A percentile compares a stretch with the other conserved stretches of the same genome.
These are phyloP conservation scores for Lathamus discolor DNA, from an alignment of 2,113 vertebrate genomes.

Conservation along the genomic window DNA sequence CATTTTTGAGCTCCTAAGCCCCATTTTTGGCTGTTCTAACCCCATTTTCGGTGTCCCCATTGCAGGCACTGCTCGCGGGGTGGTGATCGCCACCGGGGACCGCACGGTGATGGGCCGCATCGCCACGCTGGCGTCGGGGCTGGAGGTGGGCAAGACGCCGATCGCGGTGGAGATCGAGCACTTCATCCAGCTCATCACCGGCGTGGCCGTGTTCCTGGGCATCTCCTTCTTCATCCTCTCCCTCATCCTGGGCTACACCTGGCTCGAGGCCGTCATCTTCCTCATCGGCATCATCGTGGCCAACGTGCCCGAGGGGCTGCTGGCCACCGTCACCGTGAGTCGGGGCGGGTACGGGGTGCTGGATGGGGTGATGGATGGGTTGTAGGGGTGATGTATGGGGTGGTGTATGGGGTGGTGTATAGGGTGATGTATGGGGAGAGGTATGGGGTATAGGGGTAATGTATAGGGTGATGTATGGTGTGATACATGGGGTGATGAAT, in stretches of 20 bases:
- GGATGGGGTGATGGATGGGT: too few species aligned
- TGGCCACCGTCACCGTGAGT: conserved; percentile 27
- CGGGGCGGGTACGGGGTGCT: too few species aligned
- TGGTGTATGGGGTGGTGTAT: too few species aligned
- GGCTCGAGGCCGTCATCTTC: conserved; percentile 89
- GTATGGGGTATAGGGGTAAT: too few species aligned
- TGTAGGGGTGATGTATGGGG: too few species aligned
- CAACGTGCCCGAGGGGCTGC: conserved; percentile 78
- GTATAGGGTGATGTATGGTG: too few species aligned
- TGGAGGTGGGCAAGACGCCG: conserved; percentile 86
- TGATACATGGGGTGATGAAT: too few species aligned
- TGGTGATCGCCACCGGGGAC: conserved; percentile 88
- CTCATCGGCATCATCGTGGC: conserved; percentile 97
- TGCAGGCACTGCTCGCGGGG: conserved; percentile 84
- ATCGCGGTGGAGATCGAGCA: conserved; percentile 92
- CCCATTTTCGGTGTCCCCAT: too few species aligned
- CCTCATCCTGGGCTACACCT: conserved; percentile 90
- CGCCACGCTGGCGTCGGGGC: conserved; percentile 86
- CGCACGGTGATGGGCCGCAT: conserved; percentile 92
- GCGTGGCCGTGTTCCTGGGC: conserved; percentile 90
- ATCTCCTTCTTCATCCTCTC: conserved; percentile 91
- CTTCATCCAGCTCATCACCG: conserved; percentile 93
- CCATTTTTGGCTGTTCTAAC: too few species aligned
- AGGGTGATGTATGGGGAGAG: too few species aligned
- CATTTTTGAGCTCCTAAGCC: too few species aligned